These are phyloP conservation scores for Hybos culiciformis DNA, from an alignment of 2,888 invertebrate species.

Conservation along the genomic window DNA sequence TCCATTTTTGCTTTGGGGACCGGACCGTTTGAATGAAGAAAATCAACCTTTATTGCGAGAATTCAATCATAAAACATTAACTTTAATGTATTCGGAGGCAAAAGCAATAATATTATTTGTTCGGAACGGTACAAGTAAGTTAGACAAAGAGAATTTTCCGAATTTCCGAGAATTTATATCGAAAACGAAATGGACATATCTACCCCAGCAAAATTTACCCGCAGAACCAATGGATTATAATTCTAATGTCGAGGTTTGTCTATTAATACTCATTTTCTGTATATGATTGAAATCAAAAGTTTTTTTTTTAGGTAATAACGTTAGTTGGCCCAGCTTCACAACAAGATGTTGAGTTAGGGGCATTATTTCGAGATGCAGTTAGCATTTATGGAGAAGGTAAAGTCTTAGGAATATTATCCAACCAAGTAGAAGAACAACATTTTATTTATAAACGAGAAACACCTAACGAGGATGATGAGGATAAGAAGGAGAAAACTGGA, in stretches of 20 bases:
- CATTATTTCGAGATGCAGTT: conserved; percentile 42
- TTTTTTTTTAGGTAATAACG: conserved; percentile 38
- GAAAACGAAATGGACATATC: conserved; percentile 38
- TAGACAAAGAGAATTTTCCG: conserved; percentile 42
- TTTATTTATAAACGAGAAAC: conserved; percentile 27
- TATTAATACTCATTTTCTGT: not conserved
- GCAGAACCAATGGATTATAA: conserved; percentile 46
- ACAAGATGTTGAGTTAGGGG: conserved; percentile 45
- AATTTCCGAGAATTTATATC: conserved; percentile 42
- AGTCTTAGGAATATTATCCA: conserved; percentile 45
- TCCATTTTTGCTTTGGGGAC: conserved; percentile 47
- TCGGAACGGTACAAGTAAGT: conserved; percentile 41
- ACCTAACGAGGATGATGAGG: not conserved
- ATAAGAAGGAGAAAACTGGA: not conserved
- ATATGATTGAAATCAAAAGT: not conserved
- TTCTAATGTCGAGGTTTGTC: conserved; percentile 43
- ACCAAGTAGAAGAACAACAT: conserved; percentile 29
- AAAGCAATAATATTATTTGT: conserved; percentile 46
- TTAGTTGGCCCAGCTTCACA: conserved; percentile 45
- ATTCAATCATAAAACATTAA: conserved; percentile 41
- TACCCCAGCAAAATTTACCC: conserved; percentile 43
- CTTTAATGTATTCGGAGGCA: conserved; percentile 43
- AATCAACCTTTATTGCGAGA: conserved; percentile 40
- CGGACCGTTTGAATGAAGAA: conserved; percentile 37
- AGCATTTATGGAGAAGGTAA: conserved; percentile 44